Base-by-base conservation (phyloP, 2,113 vertebrate species). In the Eira barbara region DNA sequence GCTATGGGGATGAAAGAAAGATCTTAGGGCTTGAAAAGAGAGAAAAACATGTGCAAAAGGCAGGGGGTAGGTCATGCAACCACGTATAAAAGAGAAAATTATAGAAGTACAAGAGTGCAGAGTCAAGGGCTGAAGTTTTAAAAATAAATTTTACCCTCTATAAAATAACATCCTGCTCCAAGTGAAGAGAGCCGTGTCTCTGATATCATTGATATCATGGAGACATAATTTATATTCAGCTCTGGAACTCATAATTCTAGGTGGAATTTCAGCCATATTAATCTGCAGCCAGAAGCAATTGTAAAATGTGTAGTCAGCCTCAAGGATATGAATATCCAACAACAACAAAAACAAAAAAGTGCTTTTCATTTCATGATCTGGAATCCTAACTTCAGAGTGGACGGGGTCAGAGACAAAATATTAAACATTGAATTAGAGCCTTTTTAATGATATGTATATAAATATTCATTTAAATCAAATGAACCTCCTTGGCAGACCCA, bases 91-190 rank as follows among this genome's bases (percentile, higher is more conserved):
- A 92, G 42, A 63, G 12, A 73, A 84, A 82, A 82, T 73, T 88
- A 78, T 2, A 73, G 29, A 81, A 82, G 61, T 78, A 55, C 36
- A 74, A 85, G 80, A 78, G 52, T 11, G n/a, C 8, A 89, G 74
- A 79, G 36, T 86, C 52, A 92, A 39, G 29, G 39, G 52, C 45
- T 73, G 36, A 91, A 71, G 65, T 39, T 81, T 96, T 82, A 95
- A 93, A 97, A 96, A 89, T 86, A 97, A 95, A 95, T 88, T 92
- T 47, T 63, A 74, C 3, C 42, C 61, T 86, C 23, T 73, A 31
- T 95, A 94, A 96, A 95, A 88, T 36, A 92, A 78, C 67, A 85
- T 59, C n/a, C 31, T 81, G 12, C 23, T 96, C 45, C 63, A 69
- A 74, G 57, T n/a, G 79, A 73, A 95, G 49, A 93, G 52, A 73